Evolutionary conservation across 2,888 invertebrate species (phyloP).

Genomic region (Caprella mutica): DNA sequence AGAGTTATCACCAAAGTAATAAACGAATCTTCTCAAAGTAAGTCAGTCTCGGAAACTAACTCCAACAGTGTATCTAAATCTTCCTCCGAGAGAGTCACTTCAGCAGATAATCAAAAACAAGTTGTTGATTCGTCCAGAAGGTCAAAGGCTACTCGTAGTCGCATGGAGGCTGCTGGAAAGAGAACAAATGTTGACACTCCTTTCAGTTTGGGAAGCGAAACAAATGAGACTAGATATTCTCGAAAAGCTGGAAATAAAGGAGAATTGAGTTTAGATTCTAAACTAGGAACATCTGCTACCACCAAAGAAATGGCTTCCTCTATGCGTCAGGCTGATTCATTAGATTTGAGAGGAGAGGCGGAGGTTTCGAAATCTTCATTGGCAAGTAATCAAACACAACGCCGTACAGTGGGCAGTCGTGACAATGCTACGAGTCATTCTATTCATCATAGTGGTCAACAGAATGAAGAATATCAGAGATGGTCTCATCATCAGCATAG

Average conservation of each 20-base stretch:
- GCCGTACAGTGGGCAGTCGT: not conserved
- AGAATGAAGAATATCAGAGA: conserved; percentile 23
- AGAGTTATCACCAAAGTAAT: conserved; percentile 22
- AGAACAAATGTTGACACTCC: conserved; percentile 21
- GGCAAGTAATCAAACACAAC: not conserved
- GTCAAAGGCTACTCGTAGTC: conserved; percentile 12
- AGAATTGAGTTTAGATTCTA: conserved; percentile 15
- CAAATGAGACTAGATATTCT: conserved; percentile 7
- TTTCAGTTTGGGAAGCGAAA: conserved; percentile 20
- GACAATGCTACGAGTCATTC: conserved; percentile 17
- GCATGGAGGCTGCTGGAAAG: conserved; percentile 9
- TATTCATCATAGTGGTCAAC: conserved; percentile 17
- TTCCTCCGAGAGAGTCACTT: conserved; percentile 26
- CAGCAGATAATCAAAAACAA: conserved; percentile 27
- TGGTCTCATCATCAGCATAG: conserved; percentile 27
- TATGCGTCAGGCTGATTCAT: conserved; percentile 26
- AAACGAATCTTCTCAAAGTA: conserved; percentile 19
- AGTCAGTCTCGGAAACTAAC: conserved; percentile 25
- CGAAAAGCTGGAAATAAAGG: not conserved
- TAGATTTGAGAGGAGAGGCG: conserved; percentile 25
- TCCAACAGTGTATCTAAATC: conserved; percentile 21
- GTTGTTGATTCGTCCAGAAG: conserved; percentile 8
- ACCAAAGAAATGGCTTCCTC: conserved; percentile 33
- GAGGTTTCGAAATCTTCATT: conserved; percentile 11
- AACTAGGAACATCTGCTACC: conserved; percentile 23